These are phyloP conservation scores for Chloebia gouldiae DNA, from an alignment of 2,113 vertebrate species.

Conservation along the genomic window DNA sequence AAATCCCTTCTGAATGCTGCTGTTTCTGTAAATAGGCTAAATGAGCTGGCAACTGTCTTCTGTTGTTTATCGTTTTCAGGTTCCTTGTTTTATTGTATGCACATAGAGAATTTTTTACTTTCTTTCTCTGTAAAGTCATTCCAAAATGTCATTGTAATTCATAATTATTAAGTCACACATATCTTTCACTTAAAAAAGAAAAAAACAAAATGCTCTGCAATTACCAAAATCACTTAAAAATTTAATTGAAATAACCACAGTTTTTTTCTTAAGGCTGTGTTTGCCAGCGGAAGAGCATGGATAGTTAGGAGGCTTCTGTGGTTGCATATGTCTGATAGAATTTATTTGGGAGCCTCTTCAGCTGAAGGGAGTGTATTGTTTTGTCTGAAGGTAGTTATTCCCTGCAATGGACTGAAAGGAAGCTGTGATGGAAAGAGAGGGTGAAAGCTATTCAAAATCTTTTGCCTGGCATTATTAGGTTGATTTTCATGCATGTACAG, in stretches of 20 bases:
- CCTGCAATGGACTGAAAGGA: neutral
- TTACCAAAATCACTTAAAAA: neutral
- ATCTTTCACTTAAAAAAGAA: neutral
- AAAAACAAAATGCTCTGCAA: neutral
- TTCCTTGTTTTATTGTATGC: neutral
- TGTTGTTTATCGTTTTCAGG: neutral
- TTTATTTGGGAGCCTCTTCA: conserved; percentile 23
- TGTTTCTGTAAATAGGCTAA: conserved; percentile 51
- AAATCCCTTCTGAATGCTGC: neutral
- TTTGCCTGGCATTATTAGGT: neutral
- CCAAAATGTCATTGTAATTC: neutral
- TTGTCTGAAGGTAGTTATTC: conserved; percentile 21
- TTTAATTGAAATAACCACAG: neutral
- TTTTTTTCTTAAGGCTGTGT: neutral
- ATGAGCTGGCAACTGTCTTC: conserved; percentile 35
- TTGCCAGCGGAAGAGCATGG: neutral
- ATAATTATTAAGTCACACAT: neutral
- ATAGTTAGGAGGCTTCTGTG: neutral
- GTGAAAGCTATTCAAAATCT: neutral
- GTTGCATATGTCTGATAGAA: conserved; percentile 1
- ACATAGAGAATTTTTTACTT: neutral
- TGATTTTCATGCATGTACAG: conserved; percentile 25
- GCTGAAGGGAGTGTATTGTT: neutral
- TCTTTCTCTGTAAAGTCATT: neutral
- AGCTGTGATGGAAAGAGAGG: neutral